Evolutionary conservation across 2,888 invertebrate genomes (phyloP).

Genomic region (Lasioglossum leucozonium): DNA sequence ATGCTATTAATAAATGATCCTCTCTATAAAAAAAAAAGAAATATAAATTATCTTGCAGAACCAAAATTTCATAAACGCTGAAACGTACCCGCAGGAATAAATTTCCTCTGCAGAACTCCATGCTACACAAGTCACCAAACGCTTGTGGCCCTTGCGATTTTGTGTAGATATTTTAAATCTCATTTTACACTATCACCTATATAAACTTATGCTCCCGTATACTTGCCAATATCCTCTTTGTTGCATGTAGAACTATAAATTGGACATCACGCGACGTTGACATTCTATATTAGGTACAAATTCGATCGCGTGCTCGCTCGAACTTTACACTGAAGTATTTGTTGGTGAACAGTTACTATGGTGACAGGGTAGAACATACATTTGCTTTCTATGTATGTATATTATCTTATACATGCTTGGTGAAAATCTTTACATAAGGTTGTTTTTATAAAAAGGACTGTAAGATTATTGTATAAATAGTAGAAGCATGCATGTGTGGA

Average conservation of each 20-base stretch:
- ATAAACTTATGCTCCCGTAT: background rate
- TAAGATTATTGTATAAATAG: background rate
- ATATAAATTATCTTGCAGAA: background rate
- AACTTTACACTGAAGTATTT: slow-evolving; percentile 30
- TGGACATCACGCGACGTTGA: slow-evolving; percentile 7
- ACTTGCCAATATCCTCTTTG: background rate
- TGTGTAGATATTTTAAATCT: slow-evolving; percentile 85
- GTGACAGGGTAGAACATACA: slow-evolving; percentile 23
- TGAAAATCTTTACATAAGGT: slow-evolving; percentile 1
- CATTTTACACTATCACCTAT: slow-evolving; percentile 66
- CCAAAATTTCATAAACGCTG: slow-evolving; percentile 4
- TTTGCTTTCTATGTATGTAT: background rate
- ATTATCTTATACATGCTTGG: background rate
- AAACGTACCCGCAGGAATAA: slow-evolving; percentile 92
- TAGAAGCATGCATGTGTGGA: background rate
- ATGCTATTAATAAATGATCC: slow-evolving; percentile 94
- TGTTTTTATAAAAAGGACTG: background rate
- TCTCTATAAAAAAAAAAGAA: slow-evolving; percentile 87
- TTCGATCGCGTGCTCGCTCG: slow-evolving; percentile 34
- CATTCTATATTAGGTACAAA: slow-evolving; percentile 40
- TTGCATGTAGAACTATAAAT: slow-evolving; percentile 6
- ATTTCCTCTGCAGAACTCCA: slow-evolving; percentile 98
- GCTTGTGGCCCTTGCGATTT: slow-evolving; percentile 90
- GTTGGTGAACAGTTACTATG: slow-evolving; percentile 51
- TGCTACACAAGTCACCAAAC: slow-evolving; percentile 94